phyloP scores from a whole-genome alignment of 2,797 vertebrate genomes.

The Cyprinella venusta region DNA sequence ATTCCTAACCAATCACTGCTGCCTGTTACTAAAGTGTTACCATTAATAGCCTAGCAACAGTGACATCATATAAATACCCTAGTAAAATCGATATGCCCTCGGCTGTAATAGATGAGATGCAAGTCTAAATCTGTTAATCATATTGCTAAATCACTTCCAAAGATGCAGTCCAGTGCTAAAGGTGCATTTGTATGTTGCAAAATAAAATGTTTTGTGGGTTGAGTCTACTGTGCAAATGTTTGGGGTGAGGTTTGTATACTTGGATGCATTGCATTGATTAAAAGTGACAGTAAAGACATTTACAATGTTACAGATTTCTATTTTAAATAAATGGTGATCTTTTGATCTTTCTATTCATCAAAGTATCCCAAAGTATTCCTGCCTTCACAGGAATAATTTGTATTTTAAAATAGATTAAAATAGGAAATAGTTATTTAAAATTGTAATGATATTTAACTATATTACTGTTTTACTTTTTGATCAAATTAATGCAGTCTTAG shows the following conservation, averaged over 20 bases:
- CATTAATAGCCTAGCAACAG: conserved; percentile 53
- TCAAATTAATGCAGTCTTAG: neutral
- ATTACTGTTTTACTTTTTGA: neutral
- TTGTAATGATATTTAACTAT: neutral
- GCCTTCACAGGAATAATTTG: neutral
- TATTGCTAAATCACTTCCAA: conserved; percentile 23
- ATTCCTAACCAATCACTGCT: conserved; percentile 33
- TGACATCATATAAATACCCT: conserved; percentile 44
- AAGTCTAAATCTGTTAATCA: conserved; percentile 33
- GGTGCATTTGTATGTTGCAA: neutral
- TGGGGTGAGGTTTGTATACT: neutral
- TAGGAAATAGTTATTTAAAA: neutral
- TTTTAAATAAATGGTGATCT: neutral
- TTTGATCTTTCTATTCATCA: neutral
- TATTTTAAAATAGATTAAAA: neutral
- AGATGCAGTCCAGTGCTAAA: neutral
- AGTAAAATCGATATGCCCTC: conserved; percentile 50
- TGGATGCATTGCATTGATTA: neutral
- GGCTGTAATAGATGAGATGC: conserved; percentile 34
- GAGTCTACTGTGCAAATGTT: neutral
- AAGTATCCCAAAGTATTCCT: too few species aligned
- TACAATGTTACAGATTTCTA: neutral
- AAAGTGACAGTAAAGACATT: neutral
- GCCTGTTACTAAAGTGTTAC: conserved; percentile 35
- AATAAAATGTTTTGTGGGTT: conserved; percentile 9